Evolutionary conservation across 2,113 vertebrate species (phyloP).

Genomic region (Centropus unirufus): DNA sequence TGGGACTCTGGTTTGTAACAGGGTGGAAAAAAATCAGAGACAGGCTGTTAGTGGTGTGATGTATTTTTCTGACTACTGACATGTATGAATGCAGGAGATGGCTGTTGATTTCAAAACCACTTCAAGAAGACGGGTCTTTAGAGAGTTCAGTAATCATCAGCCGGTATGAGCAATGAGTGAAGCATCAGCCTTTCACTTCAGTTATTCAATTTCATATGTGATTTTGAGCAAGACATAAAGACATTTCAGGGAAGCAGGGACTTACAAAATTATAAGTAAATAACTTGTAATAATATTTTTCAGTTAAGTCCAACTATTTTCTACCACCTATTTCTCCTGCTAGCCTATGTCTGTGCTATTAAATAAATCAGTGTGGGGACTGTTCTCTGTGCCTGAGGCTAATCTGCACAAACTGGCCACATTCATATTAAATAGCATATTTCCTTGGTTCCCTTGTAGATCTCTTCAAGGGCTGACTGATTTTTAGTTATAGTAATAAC

Average conservation of each 20-base stretch:
- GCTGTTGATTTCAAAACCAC: not conserved
- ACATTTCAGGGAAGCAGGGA: not conserved
- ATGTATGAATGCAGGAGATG: fast-evolving
- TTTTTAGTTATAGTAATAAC: not conserved
- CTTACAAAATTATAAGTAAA: not conserved
- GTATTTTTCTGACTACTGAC: not conserved
- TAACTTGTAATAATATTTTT: not conserved
- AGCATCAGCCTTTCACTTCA: not conserved
- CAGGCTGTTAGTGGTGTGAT: not conserved
- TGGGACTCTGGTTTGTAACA: not conserved
- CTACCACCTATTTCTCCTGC: not conserved
- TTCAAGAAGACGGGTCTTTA: not conserved
- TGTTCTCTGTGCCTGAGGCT: not conserved
- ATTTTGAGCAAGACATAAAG: not conserved
- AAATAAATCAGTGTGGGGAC: not conserved
- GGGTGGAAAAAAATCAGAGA: not conserved
- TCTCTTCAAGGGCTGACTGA: not conserved
- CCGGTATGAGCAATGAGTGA: not conserved
- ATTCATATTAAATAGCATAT: not conserved
- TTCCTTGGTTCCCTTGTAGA: not conserved
- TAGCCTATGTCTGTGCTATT: not conserved
- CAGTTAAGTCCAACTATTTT: not conserved
- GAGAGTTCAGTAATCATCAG: not conserved
- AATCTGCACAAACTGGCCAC: not conserved
- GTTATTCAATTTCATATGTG: not conserved